Evolutionary conservation across 2,888 invertebrate genomes (phyloP).

Genomic region (Oscheius sp.): DNA sequence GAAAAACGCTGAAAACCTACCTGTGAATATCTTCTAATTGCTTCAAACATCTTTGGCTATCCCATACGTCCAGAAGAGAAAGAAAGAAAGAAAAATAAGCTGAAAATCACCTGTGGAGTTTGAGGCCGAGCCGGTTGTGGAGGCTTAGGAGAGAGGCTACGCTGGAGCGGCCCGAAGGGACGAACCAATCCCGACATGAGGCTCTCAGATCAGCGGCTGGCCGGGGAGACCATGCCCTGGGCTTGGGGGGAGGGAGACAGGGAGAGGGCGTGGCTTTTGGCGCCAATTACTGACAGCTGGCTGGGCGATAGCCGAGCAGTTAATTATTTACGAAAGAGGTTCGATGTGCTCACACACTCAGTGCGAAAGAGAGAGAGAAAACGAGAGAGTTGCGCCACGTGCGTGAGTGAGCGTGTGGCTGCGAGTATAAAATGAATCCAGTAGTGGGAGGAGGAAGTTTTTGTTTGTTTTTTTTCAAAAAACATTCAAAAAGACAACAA

Average conservation of each 20-base stretch:
- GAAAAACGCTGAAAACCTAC: not conserved
- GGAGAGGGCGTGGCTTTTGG: not conserved
- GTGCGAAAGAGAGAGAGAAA: slow-evolving; percentile 18
- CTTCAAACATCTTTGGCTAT: slow-evolving; percentile 4
- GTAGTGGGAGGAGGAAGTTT: not conserved
- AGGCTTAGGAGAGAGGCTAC: not conserved
- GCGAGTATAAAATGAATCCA: too few species aligned
- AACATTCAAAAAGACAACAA: too few species aligned
- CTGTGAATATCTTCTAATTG: slow-evolving; percentile 25
- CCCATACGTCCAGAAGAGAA: too few species aligned
- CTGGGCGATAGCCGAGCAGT: slow-evolving; percentile 13
- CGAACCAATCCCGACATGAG: slow-evolving; percentile 15
- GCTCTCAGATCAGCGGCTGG: not conserved
- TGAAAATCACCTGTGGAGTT: too few species aligned
- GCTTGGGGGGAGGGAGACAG: not conserved
- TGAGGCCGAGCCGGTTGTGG: slow-evolving; percentile 11
- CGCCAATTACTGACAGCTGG: slow-evolving; percentile 19
- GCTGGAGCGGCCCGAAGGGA: slow-evolving; percentile 16
- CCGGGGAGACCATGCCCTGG: not conserved
- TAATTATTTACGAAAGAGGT: slow-evolving; percentile 18
- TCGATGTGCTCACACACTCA: not conserved
- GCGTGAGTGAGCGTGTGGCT: slow-evolving; percentile 9
- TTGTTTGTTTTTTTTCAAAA: too few species aligned
- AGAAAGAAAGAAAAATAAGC: too few species aligned
- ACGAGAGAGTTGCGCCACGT: not conserved